Conservation (phyloP, 1,140 invertebrate genomes). For the Agraylea sexmaculata region DNA sequence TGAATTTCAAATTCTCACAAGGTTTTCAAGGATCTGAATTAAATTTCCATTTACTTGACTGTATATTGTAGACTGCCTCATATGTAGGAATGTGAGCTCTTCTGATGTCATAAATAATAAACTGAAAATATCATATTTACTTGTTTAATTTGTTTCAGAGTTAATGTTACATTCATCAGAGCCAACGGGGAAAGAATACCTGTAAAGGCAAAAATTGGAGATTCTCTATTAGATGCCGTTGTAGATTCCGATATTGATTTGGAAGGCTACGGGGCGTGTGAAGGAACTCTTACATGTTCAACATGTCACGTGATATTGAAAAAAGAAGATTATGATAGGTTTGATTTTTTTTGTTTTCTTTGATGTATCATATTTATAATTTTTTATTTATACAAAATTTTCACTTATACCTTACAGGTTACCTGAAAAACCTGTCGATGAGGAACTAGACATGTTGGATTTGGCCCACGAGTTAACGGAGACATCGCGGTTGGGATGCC, state of each 20-base stretch:
- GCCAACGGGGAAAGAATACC: constrained; percentile 62
- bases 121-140: no score
- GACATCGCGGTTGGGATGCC: constrained; percentile 90
- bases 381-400: background rate
- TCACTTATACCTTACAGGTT: constrained; percentile 38
- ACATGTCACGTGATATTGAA: constrained; percentile 92
- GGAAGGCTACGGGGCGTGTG: constrained; percentile 95
- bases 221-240: constrained; percentile 83
- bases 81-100: no score
- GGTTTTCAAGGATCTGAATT: no score
- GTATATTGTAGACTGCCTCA: no score
- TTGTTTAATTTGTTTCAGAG: no score
- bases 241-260: constrained; percentile 90
- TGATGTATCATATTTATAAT: constrained; percentile 1
- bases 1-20: no score
- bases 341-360: background rate
- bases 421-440: constrained; percentile 74
- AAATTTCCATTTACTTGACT: no score
- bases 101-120: no score
- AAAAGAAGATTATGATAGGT: constrained; percentile 64
- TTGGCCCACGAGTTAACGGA: constrained; percentile 86
- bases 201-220: constrained; percentile 76
- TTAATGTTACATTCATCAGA: constrained; percentile 72
- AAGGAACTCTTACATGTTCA: constrained; percentile 92
- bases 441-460: constrained; percentile 95